These are phyloP conservation scores for Phytoseiulus persimilis DNA, from an alignment of 2,888 invertebrate genomes.

Conservation along the genomic window DNA sequence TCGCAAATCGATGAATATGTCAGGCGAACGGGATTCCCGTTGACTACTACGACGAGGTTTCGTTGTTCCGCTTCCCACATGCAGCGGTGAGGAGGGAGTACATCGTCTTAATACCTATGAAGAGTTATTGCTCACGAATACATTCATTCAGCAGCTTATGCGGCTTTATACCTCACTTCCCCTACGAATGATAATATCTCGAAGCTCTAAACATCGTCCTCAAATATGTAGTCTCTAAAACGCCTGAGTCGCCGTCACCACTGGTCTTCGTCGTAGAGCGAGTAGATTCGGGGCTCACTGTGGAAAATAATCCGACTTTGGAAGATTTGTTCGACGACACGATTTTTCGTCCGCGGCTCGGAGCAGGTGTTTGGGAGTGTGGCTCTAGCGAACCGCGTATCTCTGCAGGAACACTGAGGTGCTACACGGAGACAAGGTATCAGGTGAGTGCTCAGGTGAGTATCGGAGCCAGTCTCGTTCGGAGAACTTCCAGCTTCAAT, in stretches of 20 bases:
- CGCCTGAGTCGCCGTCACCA: constrained; percentile 33
- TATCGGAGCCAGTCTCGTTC: no score
- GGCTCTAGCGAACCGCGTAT: background rate
- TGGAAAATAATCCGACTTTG: background rate
- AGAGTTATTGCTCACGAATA: constrained; percentile 38
- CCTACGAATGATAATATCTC: background rate
- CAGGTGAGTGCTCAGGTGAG: no score
- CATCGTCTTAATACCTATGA: background rate
- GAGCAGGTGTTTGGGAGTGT: background rate
- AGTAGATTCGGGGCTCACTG: background rate
- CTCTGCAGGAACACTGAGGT: background rate
- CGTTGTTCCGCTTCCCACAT: background rate
- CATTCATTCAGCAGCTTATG: background rate
- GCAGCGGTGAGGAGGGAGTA: background rate
- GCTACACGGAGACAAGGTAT: no score
- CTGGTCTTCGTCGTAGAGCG: background rate
- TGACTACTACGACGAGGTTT: background rate
- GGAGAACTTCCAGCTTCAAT: no score
- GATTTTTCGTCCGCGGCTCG: background rate
- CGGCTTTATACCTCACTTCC: background rate
- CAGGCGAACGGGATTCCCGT: background rate
- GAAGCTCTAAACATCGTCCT: background rate
- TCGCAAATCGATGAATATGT: constrained; percentile 5
- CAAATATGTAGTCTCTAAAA: constrained; percentile 39
- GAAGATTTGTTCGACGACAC: background rate